Conservation (phyloP, 37 sponge, comb jelly and placozoan species). For the Lycopodina hypogea region DNA sequence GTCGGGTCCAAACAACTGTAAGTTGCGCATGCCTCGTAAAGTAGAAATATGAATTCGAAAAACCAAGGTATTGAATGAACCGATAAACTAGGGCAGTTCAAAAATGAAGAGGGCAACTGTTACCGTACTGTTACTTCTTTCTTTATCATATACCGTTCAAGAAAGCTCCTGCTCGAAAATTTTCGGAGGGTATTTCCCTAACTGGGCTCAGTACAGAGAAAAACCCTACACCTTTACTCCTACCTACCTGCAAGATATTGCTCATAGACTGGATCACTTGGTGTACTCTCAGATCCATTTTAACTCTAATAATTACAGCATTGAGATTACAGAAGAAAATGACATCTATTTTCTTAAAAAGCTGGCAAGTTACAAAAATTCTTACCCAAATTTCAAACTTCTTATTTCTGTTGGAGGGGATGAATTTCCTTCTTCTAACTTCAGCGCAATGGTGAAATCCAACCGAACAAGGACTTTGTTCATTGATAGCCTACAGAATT, state of each 20-base stretch:
- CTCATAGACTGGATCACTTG: conserved; percentile 18
- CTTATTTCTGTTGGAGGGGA: conserved; percentile 25
- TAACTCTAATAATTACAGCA: not conserved
- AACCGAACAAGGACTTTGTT: not conserved
- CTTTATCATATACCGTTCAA: not conserved
- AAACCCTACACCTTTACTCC: conserved; percentile 26
- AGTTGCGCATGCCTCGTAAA: not conserved
- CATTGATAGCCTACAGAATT: conserved; percentile 2
- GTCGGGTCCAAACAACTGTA: too few relatives aligned
- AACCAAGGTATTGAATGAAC: too few relatives aligned
- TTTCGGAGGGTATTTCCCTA: conserved; percentile 25
- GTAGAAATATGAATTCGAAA: not conserved
- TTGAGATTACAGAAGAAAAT: not conserved
- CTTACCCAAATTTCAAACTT: conserved; percentile 12
- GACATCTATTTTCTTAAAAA: not conserved
- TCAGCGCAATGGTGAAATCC: conserved; percentile 24
- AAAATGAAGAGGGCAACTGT: not conserved
- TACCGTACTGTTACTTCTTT: not conserved
- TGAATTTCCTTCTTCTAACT: conserved; percentile 21
- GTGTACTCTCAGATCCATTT: conserved; percentile 17
- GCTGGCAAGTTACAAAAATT: conserved; percentile 3
- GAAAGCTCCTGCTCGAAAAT: not conserved
- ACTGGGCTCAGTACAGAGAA: conserved; percentile 32
- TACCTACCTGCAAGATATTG: not conserved
- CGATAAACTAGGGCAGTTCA: not conserved